These are phyloP conservation scores for Pipra filicauda DNA, from an alignment of 2,113 vertebrate species.

Conservation along the genomic window DNA sequence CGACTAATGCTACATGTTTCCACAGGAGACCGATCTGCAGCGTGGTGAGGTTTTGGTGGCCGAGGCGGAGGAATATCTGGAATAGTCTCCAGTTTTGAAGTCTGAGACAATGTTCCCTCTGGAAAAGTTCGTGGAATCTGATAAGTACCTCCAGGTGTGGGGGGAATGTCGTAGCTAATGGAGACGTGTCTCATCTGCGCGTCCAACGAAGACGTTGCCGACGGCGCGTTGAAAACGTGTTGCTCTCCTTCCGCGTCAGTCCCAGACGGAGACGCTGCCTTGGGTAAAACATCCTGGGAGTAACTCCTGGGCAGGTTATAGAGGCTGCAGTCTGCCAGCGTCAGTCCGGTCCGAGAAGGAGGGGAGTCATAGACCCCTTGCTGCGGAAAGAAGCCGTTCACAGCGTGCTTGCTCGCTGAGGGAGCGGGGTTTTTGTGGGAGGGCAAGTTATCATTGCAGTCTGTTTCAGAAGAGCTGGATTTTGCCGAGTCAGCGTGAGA, in stretches of 20 bases:
- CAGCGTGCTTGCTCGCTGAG: constrained; percentile 78
- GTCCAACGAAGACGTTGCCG: constrained; percentile 82
- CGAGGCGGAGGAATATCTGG: constrained; percentile 91
- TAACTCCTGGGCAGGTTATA: constrained; percentile 93
- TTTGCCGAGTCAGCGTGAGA: constrained; percentile 85
- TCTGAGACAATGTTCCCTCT: constrained; percentile 75
- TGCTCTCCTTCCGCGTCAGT: constrained; percentile 83
- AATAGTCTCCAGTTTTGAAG: constrained; percentile 76
- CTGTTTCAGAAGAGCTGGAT: constrained; percentile 92
- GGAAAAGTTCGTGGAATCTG: constrained; percentile 88
- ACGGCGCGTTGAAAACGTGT: constrained; percentile 84
- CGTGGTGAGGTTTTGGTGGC: constrained; percentile 89
- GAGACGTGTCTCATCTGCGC: constrained; percentile 87
- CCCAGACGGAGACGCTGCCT: constrained; percentile 77
- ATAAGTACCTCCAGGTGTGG: constrained; percentile 89
- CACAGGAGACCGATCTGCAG: constrained; percentile 89
- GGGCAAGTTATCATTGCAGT: constrained; percentile 95
- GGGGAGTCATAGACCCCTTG: constrained; percentile 88
- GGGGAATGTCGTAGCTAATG: constrained; percentile 93
- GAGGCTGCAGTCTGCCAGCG: constrained; percentile 81
- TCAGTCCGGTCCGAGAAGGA: constrained; percentile 77
- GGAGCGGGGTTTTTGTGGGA: constrained; percentile 83
- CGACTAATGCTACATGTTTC: constrained; percentile 82
- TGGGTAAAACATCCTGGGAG: constrained; percentile 92
- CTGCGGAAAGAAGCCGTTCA: constrained; percentile 91